Evolutionary conservation across 2,797 vertebrate genomes (phyloP), one percentile per base, ranked within the genome.

Genomic region (Botia almorhae): DNA sequence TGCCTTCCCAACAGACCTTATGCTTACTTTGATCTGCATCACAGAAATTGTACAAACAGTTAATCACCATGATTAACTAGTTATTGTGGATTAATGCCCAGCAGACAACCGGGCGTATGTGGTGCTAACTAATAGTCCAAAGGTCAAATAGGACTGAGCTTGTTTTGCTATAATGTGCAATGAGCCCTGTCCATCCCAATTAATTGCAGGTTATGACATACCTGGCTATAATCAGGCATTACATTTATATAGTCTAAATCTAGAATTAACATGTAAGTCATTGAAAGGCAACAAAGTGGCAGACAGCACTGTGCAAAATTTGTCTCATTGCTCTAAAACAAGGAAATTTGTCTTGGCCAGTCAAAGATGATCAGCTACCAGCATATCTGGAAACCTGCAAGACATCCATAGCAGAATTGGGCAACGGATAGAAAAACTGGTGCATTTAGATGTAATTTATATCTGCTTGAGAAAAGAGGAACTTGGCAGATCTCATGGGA

Each of bases 121-220:
- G 13, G 55, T 14, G 55, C 17, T 69, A 50, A 50, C 26, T 7
- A 29, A 51, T 8, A 53, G 56, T 14, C 3, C 56, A 2, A 53
- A 64, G 76, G 76, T 78, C 76, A 63, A 63, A 50, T 2, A 26
- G 46, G 12, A 71, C 26, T n/a, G 48, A 53, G 76, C 46, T 78
- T 64, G 76, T 71, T 78, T 51, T 78, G 46, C 29, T 64, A 64
- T 71, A 63, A 78, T 71, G 68, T 64, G 13, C 76, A 78, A 78
- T 71, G 76, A 78, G 68, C 55, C 76, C 68, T 71, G 58, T 78
- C 76, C 68, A 26, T 71, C 46, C 55, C 46, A 71, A 71, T 78
- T 78, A 71, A 71, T 64, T 50, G 23, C n/a, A n/a, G 51, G 29
- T 53, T 71, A 39, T 64, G 46, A 51, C 48, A 53, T 78, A 78